A percentile compares a stretch with the other conserved stretches of the same genome.
These are phyloP conservation scores for Morpho helenor DNA, from an alignment of 2,888 invertebrate genomes.

Conservation along the genomic window DNA sequence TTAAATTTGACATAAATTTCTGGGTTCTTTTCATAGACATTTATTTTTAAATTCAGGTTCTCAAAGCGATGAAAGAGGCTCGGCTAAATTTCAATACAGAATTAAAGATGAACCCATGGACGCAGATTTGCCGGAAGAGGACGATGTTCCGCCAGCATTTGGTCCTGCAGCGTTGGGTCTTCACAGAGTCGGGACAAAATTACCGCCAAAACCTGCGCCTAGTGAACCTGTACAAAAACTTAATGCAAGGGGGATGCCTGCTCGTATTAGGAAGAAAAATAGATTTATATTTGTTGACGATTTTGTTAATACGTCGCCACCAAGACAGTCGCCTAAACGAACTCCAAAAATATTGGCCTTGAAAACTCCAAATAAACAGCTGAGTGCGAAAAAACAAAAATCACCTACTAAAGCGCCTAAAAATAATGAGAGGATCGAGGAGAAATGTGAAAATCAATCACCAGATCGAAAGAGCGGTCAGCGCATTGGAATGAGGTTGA, in stretches of 20 bases:
- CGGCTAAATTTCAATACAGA: constrained; percentile 48
- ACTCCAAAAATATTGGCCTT: constrained; percentile 77
- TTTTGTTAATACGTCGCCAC: constrained; percentile 87
- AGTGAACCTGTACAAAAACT: constrained; percentile 88
- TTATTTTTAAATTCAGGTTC: constrained; percentile 46
- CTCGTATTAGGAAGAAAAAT: constrained; percentile 93
- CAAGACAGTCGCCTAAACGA: constrained; percentile 85
- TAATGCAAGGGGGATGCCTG: constrained; percentile 94
- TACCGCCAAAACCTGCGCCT: constrained; percentile 85
- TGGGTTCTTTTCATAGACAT: constrained; percentile 11
- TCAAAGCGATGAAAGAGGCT: constrained; percentile 47
- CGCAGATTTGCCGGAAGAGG: constrained; percentile 82
- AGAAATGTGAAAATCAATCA: constrained; percentile 69
- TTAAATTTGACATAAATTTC: not conserved
- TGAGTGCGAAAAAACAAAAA: constrained; percentile 69
- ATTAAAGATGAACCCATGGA: constrained; percentile 82
- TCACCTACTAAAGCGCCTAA: constrained; percentile 77
- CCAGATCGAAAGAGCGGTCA: constrained; percentile 93
- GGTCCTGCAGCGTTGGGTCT: constrained; percentile 90
- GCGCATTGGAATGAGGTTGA: constrained; percentile 90
- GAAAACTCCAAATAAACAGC: constrained; percentile 61
- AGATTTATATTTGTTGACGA: constrained; percentile 94
- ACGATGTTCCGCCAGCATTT: constrained; percentile 84
- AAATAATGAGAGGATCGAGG: constrained; percentile 62
- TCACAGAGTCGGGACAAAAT: constrained; percentile 88